These are phyloP conservation scores for Palythoa caribaeorum DNA, from an alignment of 92 coral and sea anemone species.

Conservation along the genomic window DNA sequence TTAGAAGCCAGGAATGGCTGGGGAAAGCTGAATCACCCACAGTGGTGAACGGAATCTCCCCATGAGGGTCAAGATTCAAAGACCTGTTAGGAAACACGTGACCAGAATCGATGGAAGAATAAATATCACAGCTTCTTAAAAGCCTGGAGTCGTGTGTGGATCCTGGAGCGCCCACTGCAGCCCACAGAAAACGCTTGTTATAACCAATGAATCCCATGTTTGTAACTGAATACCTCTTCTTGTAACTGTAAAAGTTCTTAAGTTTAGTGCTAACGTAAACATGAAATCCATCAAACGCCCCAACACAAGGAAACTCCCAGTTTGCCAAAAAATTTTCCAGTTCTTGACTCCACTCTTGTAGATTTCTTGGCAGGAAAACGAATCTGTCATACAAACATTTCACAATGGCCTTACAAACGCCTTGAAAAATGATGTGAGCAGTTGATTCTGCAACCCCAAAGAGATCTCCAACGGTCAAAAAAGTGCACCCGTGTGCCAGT, in stretches of 20 bases:
- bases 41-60: not conserved
- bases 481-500: too few species aligned
- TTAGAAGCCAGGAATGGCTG: not conserved
- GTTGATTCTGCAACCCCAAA: too few species aligned
- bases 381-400: too few species aligned
- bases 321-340: not conserved
- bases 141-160: not conserved
- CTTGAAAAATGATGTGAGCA: too few species aligned
- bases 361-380: too few species aligned
- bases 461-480: too few species aligned
- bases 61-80: not conserved
- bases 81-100: not conserved
- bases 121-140: not conserved
- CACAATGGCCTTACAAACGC: too few species aligned
- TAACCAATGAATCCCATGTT: not conserved
- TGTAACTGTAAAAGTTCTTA: not conserved
- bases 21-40: not conserved
- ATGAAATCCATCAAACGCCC: not conserved
- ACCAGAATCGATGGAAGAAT: not conserved
- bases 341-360: too few species aligned
- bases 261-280: not conserved
- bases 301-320: not conserved
- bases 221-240: not conserved
- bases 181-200: not conserved
- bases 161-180: not conserved